Conservation (phyloP, 2,113 vertebrate genomes). For the Entosphenus tridentatus region DNA sequence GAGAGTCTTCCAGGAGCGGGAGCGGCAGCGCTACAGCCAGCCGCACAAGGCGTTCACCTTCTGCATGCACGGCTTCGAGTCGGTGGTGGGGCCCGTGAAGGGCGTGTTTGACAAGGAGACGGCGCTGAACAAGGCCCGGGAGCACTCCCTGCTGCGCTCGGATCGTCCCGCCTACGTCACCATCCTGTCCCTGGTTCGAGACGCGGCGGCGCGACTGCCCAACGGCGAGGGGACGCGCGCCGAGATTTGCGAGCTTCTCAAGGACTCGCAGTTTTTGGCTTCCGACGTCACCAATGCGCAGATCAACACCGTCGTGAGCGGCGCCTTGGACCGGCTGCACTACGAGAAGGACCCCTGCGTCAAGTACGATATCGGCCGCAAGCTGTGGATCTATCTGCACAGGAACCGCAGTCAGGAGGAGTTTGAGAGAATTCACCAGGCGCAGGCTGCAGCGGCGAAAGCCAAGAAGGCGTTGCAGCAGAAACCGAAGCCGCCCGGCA, state of each 20-base stretch:
- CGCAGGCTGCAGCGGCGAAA: slow-evolving; percentile 84
- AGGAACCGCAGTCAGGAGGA: slow-evolving; percentile 74
- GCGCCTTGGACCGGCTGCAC: slow-evolving; percentile 69
- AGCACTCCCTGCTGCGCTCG: slow-evolving; percentile 78
- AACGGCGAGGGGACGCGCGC: slow-evolving; percentile 89
- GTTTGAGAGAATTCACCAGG: slow-evolving; percentile 90
- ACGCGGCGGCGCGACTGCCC: slow-evolving; percentile 76
- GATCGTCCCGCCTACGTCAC: slow-evolving; percentile 86
- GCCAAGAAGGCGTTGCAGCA: slow-evolving; percentile 86
- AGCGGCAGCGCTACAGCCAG: slow-evolving; percentile 80
- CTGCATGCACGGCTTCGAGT: slow-evolving; percentile 89
- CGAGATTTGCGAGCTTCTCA: slow-evolving; percentile 86
- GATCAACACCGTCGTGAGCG: slow-evolving; percentile 93
- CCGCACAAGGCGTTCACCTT: slow-evolving; percentile 94
- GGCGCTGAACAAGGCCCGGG: slow-evolving; percentile 82
- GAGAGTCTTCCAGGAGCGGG: slow-evolving; percentile 88
- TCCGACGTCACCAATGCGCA: slow-evolving; percentile 92
- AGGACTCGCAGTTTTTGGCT: slow-evolving; percentile 88
- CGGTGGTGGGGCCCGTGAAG: slow-evolving; percentile 81
- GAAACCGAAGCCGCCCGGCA: slow-evolving; percentile 71
- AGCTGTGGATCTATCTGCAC: slow-evolving; percentile 93
- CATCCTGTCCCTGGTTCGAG: slow-evolving; percentile 79
- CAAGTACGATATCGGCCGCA: slow-evolving; percentile 82
- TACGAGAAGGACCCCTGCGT: slow-evolving; percentile 96
- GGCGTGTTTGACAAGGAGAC: slow-evolving; percentile 97